Base-by-base conservation (phyloP, 2,888 invertebrate genomes). In the Mythimna albipuncta region DNA sequence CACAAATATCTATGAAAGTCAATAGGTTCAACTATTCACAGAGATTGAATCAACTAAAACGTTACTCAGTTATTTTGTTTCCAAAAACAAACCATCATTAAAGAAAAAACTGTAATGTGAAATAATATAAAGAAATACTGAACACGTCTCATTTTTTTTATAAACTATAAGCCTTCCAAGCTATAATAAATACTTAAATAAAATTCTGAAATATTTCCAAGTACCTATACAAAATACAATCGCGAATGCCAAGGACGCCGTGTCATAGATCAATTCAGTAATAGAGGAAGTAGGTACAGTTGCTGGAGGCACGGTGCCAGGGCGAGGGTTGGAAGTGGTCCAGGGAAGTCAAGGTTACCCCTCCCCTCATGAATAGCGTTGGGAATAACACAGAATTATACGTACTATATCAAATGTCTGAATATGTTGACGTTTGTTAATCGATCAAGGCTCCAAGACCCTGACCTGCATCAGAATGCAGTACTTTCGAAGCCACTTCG, bases 271-370 rank as follows among this genome's bases (percentile, higher is more conserved):
- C 26, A 71, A 44, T 11, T 26, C n/a, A 38, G 38, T 19, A 11
- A 41, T 52, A 35, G 5, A 16, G 26, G 50, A 54, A 63, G 59
- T 58, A 16, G 11, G 47, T 52, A 50, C 50, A 52, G 50, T 21
- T 5, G 63, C 35, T 38, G 44, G 13, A 47, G 19, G 50, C 61
- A 77, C 61, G 21, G 2, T 62, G 70, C 62, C 64, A 41, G 7
- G 44, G 58, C 72, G 64, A 11, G 54, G 21, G 16, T 79, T 76
- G 79, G 79, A 55, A 44, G n/a, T 26, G 47, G 7, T 79, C 76
- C 76, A 76, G 73, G 2, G n/a, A 11, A 26, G 73, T 32, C 73
- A 76, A 76, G 79, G 79, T 57, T 55, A 19, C 10, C 38, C 19
- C n/a, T 5, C 3, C 75, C 38, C 58, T 41, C 10, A 21, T n/a